These are phyloP conservation scores for Aromia moschata DNA, from an alignment of 2,888 invertebrate genomes.

Conservation along the genomic window DNA sequence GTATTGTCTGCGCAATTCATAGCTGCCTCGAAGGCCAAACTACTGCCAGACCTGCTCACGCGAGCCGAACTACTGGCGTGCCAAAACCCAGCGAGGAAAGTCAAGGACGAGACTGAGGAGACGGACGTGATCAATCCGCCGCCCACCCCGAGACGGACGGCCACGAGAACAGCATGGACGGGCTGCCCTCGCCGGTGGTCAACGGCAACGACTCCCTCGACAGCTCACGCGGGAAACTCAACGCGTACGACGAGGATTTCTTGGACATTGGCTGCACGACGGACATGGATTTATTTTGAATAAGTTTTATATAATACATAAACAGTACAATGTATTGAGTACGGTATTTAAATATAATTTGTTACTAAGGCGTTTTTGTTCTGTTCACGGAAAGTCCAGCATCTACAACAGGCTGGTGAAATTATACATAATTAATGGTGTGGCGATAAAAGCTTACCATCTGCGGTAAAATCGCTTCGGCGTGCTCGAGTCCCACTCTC, in stretches of 20 bases:
- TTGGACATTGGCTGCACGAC: slow-evolving; percentile 77
- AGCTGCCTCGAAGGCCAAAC: slow-evolving; percentile 57
- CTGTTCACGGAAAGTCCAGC: slow-evolving; percentile 36
- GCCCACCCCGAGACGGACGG: slow-evolving; percentile 83
- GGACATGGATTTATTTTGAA: slow-evolving; percentile 71
- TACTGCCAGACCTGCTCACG: slow-evolving; percentile 71
- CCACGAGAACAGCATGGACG: slow-evolving; percentile 66
- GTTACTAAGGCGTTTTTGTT: slow-evolving; percentile 16
- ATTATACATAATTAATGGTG: too few species aligned
- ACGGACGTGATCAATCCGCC: slow-evolving; percentile 76
- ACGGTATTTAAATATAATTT: slow-evolving; percentile 26
- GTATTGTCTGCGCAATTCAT: slow-evolving; percentile 26
- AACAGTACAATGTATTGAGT: slow-evolving; percentile 18
- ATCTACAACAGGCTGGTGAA: slow-evolving; percentile 39
- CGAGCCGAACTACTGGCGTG: slow-evolving; percentile 66
- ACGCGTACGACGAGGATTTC: slow-evolving; percentile 74
- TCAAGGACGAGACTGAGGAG: slow-evolving; percentile 62
- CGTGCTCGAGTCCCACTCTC: slow-evolving; percentile 65
- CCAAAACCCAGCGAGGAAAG: slow-evolving; percentile 58
- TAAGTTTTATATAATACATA: slow-evolving; percentile 24
- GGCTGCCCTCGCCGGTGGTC: slow-evolving; percentile 24
- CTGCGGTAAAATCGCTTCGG: slow-evolving; percentile 68
- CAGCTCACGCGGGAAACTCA: slow-evolving; percentile 41
- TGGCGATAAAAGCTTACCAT: too few species aligned
- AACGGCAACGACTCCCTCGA: slow-evolving; percentile 31